Conservation (phyloP, 2,797 vertebrate species). For the Malacoctenus gilli region DNA sequence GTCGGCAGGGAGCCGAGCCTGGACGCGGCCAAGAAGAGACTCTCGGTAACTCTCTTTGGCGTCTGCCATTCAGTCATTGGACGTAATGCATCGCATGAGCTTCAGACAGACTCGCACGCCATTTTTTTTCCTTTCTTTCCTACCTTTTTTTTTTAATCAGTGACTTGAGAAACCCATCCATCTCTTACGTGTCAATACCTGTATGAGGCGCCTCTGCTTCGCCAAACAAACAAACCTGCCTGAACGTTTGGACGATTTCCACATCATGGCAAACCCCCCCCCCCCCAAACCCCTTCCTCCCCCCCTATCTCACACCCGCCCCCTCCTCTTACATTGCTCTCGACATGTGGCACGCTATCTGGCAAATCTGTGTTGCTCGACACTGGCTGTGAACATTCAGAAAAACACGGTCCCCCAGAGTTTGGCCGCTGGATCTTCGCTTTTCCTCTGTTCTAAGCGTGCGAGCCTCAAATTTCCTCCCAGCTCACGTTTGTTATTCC, state of each 20-base stretch:
- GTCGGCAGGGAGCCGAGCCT: slow-evolving; percentile 74
- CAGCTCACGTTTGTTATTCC: slow-evolving; percentile 50
- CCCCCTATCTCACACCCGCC: too few relatives aligned
- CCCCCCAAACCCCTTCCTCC: too few relatives aligned
- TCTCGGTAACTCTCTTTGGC: slow-evolving; percentile 83
- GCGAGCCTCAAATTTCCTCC: slow-evolving; percentile 59
- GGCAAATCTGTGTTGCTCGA: slow-evolving; percentile 64
- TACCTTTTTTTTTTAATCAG: slow-evolving; percentile 72
- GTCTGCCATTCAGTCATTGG: slow-evolving; percentile 79
- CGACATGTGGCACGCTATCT: slow-evolving; percentile 53
- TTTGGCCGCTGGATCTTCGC: slow-evolving; percentile 56
- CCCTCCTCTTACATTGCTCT: slow-evolving; percentile 40
- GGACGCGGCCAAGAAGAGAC: slow-evolving; percentile 80
- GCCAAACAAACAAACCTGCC: slow-evolving; percentile 38
- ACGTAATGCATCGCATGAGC: slow-evolving; percentile 83
- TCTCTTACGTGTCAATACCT: slow-evolving; percentile 67
- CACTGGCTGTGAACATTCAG: slow-evolving; percentile 56
- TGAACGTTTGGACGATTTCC: slow-evolving; percentile 58
- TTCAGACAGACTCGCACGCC: slow-evolving; percentile 77
- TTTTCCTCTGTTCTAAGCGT: slow-evolving; percentile 36
- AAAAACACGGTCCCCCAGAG: slow-evolving; percentile 29
- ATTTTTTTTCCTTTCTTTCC: slow-evolving; percentile 65
- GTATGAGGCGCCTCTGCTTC: slow-evolving; percentile 60
- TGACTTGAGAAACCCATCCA: slow-evolving; percentile 76
- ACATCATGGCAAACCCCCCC: too few relatives aligned